Conservation (phyloP, 2,797 vertebrate genomes). For the Astyanax mexicanus region DNA sequence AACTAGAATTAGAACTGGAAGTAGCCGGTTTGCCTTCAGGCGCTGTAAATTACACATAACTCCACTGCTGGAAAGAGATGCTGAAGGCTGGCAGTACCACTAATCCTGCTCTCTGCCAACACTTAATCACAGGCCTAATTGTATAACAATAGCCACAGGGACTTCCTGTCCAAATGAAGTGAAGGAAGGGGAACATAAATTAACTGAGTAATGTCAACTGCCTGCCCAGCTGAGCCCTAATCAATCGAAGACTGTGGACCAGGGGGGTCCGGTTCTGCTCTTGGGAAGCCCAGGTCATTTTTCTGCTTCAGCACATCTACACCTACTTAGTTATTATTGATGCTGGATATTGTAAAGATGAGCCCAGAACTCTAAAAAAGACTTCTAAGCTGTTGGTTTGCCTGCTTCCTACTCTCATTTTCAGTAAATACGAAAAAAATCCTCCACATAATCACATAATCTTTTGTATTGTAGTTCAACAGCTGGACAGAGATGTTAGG, state of each 20-base stretch:
- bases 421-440: no score
- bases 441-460: no score
- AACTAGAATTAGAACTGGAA: not conserved
- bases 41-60: not conserved
- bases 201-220: not conserved
- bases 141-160: constrained; percentile 16
- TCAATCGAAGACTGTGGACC: not conserved
- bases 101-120: constrained; percentile 8
- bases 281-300: not conserved
- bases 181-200: not conserved
- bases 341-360: no score
- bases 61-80: not conserved
- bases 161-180: constrained; percentile 14
- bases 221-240: not conserved
- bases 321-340: no score
- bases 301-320: not conserved
- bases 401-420: no score
- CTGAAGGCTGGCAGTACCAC: constrained; percentile 10
- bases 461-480: not conserved
- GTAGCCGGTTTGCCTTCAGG: not conserved
- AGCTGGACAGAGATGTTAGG: not conserved
- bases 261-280: not conserved
- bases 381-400: no score
- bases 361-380: no score
- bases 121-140: constrained; percentile 11